Conservation (phyloP, 2,888 invertebrate genomes). For the Autographa gamma region DNA sequence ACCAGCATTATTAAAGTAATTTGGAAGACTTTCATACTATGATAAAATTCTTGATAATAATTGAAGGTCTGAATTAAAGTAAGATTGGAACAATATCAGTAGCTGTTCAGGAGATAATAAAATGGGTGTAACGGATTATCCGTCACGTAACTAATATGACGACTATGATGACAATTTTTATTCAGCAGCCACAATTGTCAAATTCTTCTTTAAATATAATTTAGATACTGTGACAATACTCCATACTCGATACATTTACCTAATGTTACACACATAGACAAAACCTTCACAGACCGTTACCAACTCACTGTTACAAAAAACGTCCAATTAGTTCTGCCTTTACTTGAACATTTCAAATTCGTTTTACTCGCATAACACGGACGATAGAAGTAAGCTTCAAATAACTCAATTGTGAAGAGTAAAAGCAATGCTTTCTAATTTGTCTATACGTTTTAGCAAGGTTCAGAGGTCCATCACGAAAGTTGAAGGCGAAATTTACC, state of each 20-base stretch:
- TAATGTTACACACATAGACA: slow-evolving; percentile 37
- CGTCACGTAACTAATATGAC: no score
- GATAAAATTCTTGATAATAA: slow-evolving; percentile 42
- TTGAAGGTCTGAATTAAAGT: slow-evolving; percentile 27
- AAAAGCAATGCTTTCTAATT: slow-evolving; percentile 59
- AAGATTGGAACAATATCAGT: slow-evolving; percentile 19
- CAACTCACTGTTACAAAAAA: slow-evolving; percentile 57
- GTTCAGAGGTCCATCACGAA: slow-evolving; percentile 44
- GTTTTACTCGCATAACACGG: slow-evolving; percentile 62
- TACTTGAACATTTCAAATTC: slow-evolving; percentile 66
- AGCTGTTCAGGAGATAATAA: slow-evolving; percentile 18
- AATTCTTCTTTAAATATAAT: not conserved
- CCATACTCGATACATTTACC: not conserved
- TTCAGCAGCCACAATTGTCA: no score
- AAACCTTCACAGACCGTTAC: slow-evolving; percentile 54
- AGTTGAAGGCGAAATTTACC: slow-evolving; percentile 25
- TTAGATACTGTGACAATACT: not conserved
- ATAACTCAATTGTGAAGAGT: slow-evolving; percentile 42
- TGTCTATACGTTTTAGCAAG: slow-evolving; percentile 29
- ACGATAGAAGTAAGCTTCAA: slow-evolving; percentile 44
- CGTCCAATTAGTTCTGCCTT: slow-evolving; percentile 71
- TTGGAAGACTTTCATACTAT: not conserved
- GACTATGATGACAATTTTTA: no score
- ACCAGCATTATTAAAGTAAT: not conserved
- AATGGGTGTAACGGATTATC: no score